Base-by-base conservation (phyloP, 2,113 vertebrate genomes). In the Sinosuthora webbiana region DNA sequence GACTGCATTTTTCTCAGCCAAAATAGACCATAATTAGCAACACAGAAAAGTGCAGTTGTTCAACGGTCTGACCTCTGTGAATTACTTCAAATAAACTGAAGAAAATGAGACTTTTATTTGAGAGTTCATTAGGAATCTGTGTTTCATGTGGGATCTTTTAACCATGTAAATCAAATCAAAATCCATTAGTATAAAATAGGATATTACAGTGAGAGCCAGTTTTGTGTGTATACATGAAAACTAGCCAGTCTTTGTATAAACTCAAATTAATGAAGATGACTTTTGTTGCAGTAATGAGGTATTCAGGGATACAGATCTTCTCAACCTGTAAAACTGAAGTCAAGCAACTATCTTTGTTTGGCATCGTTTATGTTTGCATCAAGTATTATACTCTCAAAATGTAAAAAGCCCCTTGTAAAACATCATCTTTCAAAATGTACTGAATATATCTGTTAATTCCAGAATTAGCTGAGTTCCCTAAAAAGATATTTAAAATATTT, bases 221-320 rank as follows among this genome's bases (percentile, higher is more conserved):
- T 91, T 64, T 57, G 3, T 35, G 8, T 52, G 10, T 13, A 39
- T 55, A 12, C 23, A 28, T 60, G 50, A 76, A 86, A 69, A 53
- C 4, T 30, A 74, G 15, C 3, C 31, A 23, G 17, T 57, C 10
- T 44, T 79, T 27, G 3, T 30, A 49, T 19, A 73, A 53, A 90
- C 8, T 62, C 12, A 44, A 45, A 16, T 3, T 44, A 31, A 44
- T 3, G 6, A 27, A 50, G 4, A 8, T 23, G 9, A 0, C 3
- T 60, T 56, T 14, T 68, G 2, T 33, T 59, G 22, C 20, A 71
- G 18, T 35, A 52, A 35, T 64, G 22, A 11, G 10, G 44, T 82
- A 19, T 13, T 68, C 13, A 18, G 11, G 25, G 7, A 57, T 65
- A 67, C 6, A 47, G 5, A 37, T 57, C 53, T 18, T 45, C 12